These are phyloP conservation scores for Tiaroga cobitis DNA, from an alignment of 2,797 vertebrate species.

Conservation along the genomic window DNA sequence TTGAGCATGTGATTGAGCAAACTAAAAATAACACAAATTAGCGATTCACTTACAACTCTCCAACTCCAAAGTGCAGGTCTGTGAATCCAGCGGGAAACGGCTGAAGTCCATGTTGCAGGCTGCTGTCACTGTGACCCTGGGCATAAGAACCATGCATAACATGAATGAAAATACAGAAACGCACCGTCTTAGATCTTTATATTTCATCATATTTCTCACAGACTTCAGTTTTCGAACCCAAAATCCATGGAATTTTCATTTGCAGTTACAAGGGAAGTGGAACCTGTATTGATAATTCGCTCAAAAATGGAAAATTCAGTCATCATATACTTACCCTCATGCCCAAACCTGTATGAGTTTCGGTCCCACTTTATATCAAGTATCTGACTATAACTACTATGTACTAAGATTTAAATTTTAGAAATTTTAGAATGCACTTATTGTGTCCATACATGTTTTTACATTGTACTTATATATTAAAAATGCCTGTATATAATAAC, in stretches of 20 bases:
- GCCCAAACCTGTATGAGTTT: background rate
- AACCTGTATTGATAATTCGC: background rate
- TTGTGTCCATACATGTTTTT: too few species aligned
- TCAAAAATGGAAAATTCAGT: background rate
- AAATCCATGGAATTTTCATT: slow-evolving; percentile 2
- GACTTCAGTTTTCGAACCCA: background rate
- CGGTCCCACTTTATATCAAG: background rate
- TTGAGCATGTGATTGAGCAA: background rate
- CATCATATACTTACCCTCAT: background rate
- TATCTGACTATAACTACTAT: background rate
- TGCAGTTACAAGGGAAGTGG: background rate
- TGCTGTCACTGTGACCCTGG: slow-evolving; percentile 93
- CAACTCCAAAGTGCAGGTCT: slow-evolving; percentile 93
- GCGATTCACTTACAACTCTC: slow-evolving; percentile 90
- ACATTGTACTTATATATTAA: background rate
- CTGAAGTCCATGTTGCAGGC: slow-evolving; percentile 99
- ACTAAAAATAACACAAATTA: slow-evolving; percentile 35
- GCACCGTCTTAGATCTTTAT: background rate
- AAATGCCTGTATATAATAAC: background rate
- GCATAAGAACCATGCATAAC: slow-evolving; percentile 51
- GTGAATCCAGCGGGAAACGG: slow-evolving; percentile 92
- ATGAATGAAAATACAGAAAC: background rate
- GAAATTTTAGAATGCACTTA: background rate
- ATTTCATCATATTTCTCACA: slow-evolving; percentile 25
- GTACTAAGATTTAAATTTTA: background rate